These are phyloP conservation scores for Meles meles DNA, from an alignment of 2,113 vertebrate species.

Conservation along the genomic window DNA sequence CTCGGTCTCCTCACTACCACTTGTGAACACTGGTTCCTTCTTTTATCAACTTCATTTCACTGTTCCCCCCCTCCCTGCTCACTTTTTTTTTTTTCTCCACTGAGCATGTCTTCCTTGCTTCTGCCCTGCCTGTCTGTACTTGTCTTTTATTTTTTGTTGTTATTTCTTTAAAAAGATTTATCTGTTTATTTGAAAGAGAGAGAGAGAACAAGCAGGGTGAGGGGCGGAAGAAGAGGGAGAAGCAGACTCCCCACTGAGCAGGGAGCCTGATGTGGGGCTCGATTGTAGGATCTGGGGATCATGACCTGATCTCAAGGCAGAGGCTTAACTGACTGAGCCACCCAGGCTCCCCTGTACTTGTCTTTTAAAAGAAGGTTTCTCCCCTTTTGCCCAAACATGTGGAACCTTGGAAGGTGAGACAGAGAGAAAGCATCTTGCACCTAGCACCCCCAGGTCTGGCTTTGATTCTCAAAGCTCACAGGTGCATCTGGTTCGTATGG, in stretches of 20 bases:
- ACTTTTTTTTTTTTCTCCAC: not conserved
- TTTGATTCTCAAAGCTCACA: no score
- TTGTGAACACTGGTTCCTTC: not conserved
- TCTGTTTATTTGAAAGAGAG: not conserved
- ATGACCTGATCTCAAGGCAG: not conserved
- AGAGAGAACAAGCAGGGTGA: not conserved
- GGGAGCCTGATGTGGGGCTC: not conserved
- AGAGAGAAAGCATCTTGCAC: not conserved
- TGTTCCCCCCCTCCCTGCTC: not conserved
- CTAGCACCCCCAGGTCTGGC: not conserved
- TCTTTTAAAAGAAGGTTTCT: not conserved
- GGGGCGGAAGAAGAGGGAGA: not conserved
- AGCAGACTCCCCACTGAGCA: not conserved
- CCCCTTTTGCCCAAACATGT: not conserved
- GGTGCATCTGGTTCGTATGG: not conserved
- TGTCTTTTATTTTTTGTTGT: not conserved
- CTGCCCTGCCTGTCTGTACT: not conserved
- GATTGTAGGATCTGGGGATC: not conserved
- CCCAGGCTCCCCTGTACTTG: not conserved
- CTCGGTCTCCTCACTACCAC: not conserved
- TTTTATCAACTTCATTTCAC: not conserved
- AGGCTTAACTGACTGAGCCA: not conserved
- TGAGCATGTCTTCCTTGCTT: not conserved
- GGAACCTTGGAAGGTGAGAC: not conserved
- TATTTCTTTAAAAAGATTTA: not conserved